phyloP scores from a whole-genome alignment of 2,797 vertebrate genomes.

The Erpetoichthys calabaricus region DNA sequence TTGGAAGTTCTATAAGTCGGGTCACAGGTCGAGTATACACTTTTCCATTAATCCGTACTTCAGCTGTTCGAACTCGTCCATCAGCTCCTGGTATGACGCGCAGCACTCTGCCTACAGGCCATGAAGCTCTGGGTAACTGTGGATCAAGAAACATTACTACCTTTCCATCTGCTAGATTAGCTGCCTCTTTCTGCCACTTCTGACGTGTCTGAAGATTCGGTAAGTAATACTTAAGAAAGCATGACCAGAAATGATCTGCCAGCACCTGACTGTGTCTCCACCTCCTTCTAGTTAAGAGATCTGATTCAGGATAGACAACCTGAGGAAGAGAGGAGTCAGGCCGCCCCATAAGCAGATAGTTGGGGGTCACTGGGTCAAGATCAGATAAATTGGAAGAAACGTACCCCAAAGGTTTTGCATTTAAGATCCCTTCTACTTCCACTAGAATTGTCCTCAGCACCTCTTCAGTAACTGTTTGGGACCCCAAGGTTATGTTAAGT shows the following conservation, averaged over 20 bases:
- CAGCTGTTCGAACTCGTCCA: slow-evolving; percentile 1
- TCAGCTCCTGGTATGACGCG: neutral
- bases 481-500: neutral
- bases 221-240: slow-evolving; percentile 5
- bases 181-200: slow-evolving; percentile 1
- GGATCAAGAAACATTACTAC: slow-evolving; percentile 6
- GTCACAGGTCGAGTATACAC: slow-evolving; percentile 1
- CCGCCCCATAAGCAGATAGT: slow-evolving; percentile 11
- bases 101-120: neutral
- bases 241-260: neutral
- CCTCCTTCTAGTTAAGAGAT: neutral
- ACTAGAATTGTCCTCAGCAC: slow-evolving; percentile 4
- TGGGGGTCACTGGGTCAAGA: slow-evolving; percentile 9
- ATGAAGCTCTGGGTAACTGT: too few species aligned
- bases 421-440: slow-evolving; percentile 9
- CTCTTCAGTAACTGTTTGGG: neutral
- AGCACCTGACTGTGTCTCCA: too few species aligned
- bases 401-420: slow-evolving; percentile 10
- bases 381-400: slow-evolving; percentile 4
- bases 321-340: slow-evolving; percentile 3
- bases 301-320: neutral
- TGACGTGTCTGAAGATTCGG: slow-evolving; percentile 1
- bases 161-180: too few species aligned
- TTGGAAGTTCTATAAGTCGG: neutral
- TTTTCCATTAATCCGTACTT: neutral